Base-by-base conservation (phyloP, 2,113 vertebrate genomes). In the Hemiprocne comata region DNA sequence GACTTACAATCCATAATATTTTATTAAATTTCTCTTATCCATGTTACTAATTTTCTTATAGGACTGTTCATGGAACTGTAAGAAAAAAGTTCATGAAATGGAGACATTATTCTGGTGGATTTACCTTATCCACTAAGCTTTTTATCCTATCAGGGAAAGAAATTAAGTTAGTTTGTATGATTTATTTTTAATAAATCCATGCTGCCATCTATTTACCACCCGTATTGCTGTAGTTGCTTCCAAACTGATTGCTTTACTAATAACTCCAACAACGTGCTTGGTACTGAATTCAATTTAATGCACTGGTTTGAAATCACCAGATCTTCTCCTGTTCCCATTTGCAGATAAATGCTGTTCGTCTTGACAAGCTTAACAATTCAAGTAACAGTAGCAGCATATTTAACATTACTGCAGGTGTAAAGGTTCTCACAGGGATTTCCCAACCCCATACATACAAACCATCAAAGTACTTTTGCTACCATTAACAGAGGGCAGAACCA, bases 121-220 rank as follows among this genome's bases (percentile, higher is more conserved):
- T 93, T 94, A 87, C 78, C 65, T 88, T 86, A 92, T 76, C 88
- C 75, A 89, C 51, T 95, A 97, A 92, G 81, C 81, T 85, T 96
- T 94, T 95, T 69, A 90, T 89, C 70, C 79, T 90, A 76, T 85
- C 88, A 94, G 78, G 90, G 73, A 91, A 87, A 92, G 40, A 96
- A 95, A 93, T 96, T 81, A 94, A 94, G 84, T 89, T 87, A 81
- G 79, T 94, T 89, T 61, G 38, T 82, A 77, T 79, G 29, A 92
- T 94, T 95, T 85, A 77, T 76, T 95, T 95, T 71, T 71, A 95
- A 95, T 82, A 94, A 97, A 88, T 91, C 91, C 83, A 57, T 60
- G 90, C 75, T 93, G 89, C 82, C 84, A 85, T 87, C 85, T 95
- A 87, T 97, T 96, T 97, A 89, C 72, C 81, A 80, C 70, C n/a